These are phyloP conservation scores for Zophobas atratus DNA, from an alignment of 1,140 invertebrate genomes.

Conservation along the genomic window DNA sequence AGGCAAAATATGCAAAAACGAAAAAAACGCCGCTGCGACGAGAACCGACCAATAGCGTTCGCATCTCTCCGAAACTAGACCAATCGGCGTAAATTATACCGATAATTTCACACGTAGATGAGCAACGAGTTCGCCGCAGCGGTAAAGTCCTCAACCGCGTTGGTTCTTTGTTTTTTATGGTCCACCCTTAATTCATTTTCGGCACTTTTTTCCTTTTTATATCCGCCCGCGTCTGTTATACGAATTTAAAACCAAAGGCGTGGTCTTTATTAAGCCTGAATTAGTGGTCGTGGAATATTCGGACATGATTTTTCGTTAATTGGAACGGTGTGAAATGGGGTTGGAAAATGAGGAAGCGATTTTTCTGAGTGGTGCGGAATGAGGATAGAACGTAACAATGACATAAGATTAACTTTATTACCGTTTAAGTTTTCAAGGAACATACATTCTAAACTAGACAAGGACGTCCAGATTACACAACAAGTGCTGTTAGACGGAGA, in stretches of 20 bases:
- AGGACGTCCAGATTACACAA: slow-evolving; percentile 9
- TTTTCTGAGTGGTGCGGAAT: not conserved
- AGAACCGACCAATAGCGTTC: not conserved
- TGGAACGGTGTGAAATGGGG: not conserved
- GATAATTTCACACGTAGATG: too few relatives aligned
- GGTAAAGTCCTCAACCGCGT: not conserved
- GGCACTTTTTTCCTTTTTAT: not conserved
- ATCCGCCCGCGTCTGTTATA: slow-evolving; percentile 15
- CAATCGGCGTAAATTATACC: too few relatives aligned
- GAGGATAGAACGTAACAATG: slow-evolving; percentile 17
- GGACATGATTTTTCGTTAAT: slow-evolving; percentile 21
- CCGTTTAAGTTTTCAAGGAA: slow-evolving; percentile 35
- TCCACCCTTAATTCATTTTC: slow-evolving; percentile 24
- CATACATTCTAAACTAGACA: slow-evolving; percentile 39
- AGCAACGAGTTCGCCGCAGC: too few relatives aligned
- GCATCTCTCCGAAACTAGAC: too few relatives aligned
- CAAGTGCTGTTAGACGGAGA: slow-evolving; percentile 1
- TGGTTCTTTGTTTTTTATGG: not conserved
- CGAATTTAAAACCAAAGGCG: slow-evolving; percentile 4
- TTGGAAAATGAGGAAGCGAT: slow-evolving; percentile 5
- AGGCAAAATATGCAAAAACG: not conserved
- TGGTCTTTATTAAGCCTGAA: slow-evolving; percentile 27
- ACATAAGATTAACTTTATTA: slow-evolving; percentile 43
- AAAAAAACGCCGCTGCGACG: not conserved
- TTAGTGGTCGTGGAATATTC: slow-evolving; percentile 27